phyloP scores from a whole-genome alignment of 2,888 invertebrate species.

The Plusia festucae region DNA sequence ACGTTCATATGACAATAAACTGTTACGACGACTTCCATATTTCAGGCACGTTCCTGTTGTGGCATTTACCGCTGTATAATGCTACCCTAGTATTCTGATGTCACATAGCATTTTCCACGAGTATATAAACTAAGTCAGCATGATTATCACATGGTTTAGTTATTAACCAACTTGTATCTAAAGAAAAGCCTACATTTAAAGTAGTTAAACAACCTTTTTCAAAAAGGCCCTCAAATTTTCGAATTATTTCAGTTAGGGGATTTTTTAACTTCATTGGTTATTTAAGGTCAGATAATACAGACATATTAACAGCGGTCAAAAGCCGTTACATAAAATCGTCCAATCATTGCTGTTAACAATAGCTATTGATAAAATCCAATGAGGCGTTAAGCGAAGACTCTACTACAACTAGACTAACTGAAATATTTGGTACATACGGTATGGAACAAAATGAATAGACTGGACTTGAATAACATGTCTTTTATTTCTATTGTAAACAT shows the following conservation, averaged over 20 bases:
- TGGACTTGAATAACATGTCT: background rate
- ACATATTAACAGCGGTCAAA: constrained; percentile 45
- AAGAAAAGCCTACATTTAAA: too few species aligned
- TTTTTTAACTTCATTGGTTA: too few species aligned
- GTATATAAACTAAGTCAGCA: background rate
- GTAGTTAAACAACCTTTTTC: too few species aligned
- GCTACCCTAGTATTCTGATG: constrained; percentile 19
- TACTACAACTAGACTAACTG: background rate
- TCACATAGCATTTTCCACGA: background rate
- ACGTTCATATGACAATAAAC: constrained; percentile 53
- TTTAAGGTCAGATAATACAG: too few species aligned
- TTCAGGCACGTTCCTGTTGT: constrained; percentile 56
- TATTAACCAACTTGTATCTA: background rate
- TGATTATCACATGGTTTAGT: constrained; percentile 7
- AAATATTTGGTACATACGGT: background rate
- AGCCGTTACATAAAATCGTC: constrained; percentile 65
- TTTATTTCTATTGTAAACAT: background rate
- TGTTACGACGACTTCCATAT: constrained; percentile 54
- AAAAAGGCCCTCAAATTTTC: too few species aligned
- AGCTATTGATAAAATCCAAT: constrained; percentile 68
- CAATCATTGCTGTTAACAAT: constrained; percentile 71
- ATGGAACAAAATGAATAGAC: background rate
- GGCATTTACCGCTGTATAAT: constrained; percentile 57
- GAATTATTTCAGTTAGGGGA: too few species aligned
- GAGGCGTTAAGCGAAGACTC: constrained; percentile 55